Conservation (phyloP, 2,113 vertebrate species). For the Bettongia penicillata region DNA sequence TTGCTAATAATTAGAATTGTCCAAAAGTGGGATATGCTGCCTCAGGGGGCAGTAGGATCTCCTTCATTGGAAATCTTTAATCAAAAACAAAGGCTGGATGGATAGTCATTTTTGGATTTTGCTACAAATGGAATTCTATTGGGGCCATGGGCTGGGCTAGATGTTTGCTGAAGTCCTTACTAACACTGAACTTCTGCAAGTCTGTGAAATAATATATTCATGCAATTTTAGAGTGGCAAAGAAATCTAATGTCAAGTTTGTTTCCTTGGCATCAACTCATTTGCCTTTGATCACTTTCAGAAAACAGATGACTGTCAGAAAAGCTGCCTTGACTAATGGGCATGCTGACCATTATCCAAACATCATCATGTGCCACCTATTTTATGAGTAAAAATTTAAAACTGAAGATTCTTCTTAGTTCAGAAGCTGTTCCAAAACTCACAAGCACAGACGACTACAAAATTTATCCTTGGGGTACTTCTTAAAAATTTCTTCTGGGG, state of each 20-base stretch:
- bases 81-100: neutral
- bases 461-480: neutral
- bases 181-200: neutral
- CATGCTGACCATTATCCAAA: neutral
- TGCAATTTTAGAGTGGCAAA: neutral
- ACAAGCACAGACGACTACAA: neutral
- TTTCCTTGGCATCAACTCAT: conserved; percentile 26
- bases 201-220: neutral
- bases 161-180: neutral
- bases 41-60: neutral
- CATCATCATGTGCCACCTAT: neutral
- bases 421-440: neutral
- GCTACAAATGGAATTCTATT: neutral
- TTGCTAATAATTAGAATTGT: neutral
- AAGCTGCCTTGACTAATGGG: neutral
- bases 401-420: neutral
- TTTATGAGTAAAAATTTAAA: neutral
- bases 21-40: neutral
- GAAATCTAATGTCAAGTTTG: neutral
- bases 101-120: neutral
- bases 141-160: neutral
- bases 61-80: neutral
- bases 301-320: conserved; percentile 7
- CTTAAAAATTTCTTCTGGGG: neutral
- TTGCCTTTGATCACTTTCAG: conserved; percentile 39